Conservation (phyloP, 2,797 vertebrate species). For the Lepus townsendii region DNA sequence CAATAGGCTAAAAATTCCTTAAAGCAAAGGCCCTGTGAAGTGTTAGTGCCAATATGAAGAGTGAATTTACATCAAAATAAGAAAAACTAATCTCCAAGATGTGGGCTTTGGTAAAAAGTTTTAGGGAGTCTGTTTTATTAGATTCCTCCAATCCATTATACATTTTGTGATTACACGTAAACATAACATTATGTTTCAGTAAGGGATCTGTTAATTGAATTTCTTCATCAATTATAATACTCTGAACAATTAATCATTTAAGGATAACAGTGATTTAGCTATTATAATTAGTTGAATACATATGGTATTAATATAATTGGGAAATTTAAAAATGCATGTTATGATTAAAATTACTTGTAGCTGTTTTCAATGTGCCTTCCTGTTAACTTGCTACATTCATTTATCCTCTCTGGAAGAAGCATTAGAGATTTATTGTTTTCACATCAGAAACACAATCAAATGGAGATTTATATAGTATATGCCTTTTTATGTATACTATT, state of each 20-base stretch:
- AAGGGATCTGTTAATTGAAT: background rate
- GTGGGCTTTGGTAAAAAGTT: background rate
- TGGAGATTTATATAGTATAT: background rate
- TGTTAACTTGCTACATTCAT: background rate
- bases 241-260: constrained; percentile 19
- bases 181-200: background rate
- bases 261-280: background rate
- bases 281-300: background rate
- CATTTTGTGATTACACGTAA: background rate
- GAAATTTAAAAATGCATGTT: background rate
- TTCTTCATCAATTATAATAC: background rate
- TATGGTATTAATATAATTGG: background rate
- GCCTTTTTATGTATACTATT: too few species aligned
- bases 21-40: background rate
- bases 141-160: background rate
- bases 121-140: constrained; percentile 2
- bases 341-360: background rate
- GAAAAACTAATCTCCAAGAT: background rate
- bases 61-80: constrained; percentile 18
- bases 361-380: background rate
- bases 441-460: background rate
- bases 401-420: background rate
- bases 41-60: background rate
- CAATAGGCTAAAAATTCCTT: background rate
- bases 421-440: background rate